phyloP scores from a whole-genome alignment of 1,140 invertebrate genomes.

The Drosophila baimaii region DNA sequence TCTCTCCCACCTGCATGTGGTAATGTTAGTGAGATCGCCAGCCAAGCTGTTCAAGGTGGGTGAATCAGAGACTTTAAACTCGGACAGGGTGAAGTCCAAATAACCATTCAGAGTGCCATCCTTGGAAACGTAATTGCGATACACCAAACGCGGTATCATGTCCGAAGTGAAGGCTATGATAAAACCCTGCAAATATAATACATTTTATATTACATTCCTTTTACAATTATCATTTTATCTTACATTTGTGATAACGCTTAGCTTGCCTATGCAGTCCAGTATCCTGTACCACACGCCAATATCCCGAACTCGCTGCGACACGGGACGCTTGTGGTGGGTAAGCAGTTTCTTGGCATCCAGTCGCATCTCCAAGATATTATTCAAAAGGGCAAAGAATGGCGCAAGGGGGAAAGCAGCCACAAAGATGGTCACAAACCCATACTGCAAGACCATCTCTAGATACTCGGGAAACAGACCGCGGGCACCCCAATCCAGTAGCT shows the following conservation, averaged over 20 bases:
- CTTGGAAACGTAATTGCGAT: conserved; percentile 87
- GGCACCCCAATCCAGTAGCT: conserved; percentile 94
- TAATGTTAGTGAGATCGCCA: conserved; percentile 64
- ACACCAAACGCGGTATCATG: conserved; percentile 96
- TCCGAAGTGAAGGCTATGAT: conserved; percentile 99
- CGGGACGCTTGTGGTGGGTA: conserved; percentile 92
- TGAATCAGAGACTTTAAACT: conserved; percentile 91
- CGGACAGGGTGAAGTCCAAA: conserved; percentile 92
- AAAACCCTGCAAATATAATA: conserved; percentile 89
- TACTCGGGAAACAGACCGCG: conserved; percentile 98
- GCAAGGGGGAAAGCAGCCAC: conserved; percentile 95
- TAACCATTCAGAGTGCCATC: conserved; percentile 90
- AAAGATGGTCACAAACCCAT: conserved; percentile 96
- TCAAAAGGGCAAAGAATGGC: conserved; percentile 93
- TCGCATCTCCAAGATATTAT: conserved; percentile 95
- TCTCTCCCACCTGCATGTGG: conserved; percentile 82
- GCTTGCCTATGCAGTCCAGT: conserved; percentile 93
- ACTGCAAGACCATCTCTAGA: conserved; percentile 98
- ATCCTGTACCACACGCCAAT: conserved; percentile 97
- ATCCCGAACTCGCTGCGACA: conserved; percentile 92
- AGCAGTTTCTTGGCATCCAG: conserved; percentile 94
- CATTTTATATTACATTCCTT: not conserved
- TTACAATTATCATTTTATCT: conserved; percentile 77
- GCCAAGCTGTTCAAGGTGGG: conserved; percentile 84
- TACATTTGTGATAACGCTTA: conserved; percentile 97